Evolutionary conservation across 2,888 invertebrate species (phyloP), one percentile per base, ranked within the genome.

Genomic region (Drosophila limbata): DNA sequence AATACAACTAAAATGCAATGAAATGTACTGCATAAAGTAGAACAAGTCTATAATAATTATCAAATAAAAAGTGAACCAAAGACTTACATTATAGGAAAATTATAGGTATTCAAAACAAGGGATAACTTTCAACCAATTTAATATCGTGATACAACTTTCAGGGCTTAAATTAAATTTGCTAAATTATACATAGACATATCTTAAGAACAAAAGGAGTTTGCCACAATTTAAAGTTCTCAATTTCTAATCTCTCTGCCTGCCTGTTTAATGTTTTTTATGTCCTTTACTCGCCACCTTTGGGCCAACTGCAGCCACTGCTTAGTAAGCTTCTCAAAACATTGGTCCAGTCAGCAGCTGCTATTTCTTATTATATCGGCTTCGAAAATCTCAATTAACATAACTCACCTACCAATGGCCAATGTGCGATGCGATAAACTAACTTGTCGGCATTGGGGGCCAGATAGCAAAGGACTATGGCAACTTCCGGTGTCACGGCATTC

Each of bases 331-430:
- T 61, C 45, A 57, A 52, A 67, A 44, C 48, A 33, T 31, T 72
- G 59, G 59, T 40, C 59, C 39, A 33, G 53, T 48, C 45, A 48
- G 52, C 60, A 69, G 69, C 60, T 76, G 75, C 48, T 61, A 62
- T 69, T 70, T 69, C 72, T 70, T 73, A 75, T 73, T 60, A 77
- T 80, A 83, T 83, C 84, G 47, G 51, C 8, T 47, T 52, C 53
- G 64, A 67, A 69, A 81, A 84, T 84, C 83, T 83, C 84, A 83
- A 83, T 83, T 83, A 83, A 83, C 83, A 83, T 84, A 83, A 83
- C 82, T 84, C 76, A 83, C 81, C 79, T 74, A 71, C 52, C 65
- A 74, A 73, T 69, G 81, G 55, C 52, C 79, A 51, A 66, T 60
- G 67, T 57, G 52, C 52, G 69, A 60, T 47, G 69, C 51, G 81